These are phyloP conservation scores for Ophraella communa DNA, from an alignment of 2,888 invertebrate genomes.

Conservation along the genomic window DNA sequence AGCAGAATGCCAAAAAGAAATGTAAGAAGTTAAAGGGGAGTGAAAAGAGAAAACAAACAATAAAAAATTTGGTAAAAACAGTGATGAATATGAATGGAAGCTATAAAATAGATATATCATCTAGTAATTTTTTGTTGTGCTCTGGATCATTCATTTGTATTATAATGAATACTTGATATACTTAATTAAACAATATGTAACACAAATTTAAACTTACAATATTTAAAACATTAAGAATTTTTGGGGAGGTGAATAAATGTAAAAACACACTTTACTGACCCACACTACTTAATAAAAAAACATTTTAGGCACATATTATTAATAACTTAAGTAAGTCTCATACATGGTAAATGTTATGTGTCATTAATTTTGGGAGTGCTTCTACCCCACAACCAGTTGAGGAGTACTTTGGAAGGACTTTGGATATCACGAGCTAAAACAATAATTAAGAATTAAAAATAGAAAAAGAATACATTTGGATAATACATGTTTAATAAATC, in stretches of 20 bases:
- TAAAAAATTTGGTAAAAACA: too few species aligned
- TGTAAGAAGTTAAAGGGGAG: too few species aligned
- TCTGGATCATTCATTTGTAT: too few species aligned
- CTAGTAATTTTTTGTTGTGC: too few species aligned
- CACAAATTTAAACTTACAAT: neutral
- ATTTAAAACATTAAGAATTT: neutral
- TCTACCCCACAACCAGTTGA: conserved; percentile 84
- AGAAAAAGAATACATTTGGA: too few species aligned
- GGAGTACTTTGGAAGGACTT: conserved; percentile 78
- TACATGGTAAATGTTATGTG: conserved; percentile 45
- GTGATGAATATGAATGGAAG: too few species aligned
- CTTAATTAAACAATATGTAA: neutral
- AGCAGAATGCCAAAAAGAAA: too few species aligned
- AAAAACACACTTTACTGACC: neutral
- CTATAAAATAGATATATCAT: too few species aligned
- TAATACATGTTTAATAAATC: too few species aligned
- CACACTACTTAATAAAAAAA: conserved; percentile 2
- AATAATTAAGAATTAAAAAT: conserved; percentile 34
- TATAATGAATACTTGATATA: too few species aligned
- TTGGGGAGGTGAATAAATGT: neutral
- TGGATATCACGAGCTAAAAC: conserved; percentile 79
- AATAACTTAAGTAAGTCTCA: conserved; percentile 24
- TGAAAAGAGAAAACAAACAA: too few species aligned
- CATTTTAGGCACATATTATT: conserved; percentile 32
- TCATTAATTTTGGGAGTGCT: conserved; percentile 70